A percentile compares a stretch with the other conserved stretches of the same genome.
Conservation (phyloP, 2,888 invertebrate genomes). For the Stenodema calcarata region DNA sequence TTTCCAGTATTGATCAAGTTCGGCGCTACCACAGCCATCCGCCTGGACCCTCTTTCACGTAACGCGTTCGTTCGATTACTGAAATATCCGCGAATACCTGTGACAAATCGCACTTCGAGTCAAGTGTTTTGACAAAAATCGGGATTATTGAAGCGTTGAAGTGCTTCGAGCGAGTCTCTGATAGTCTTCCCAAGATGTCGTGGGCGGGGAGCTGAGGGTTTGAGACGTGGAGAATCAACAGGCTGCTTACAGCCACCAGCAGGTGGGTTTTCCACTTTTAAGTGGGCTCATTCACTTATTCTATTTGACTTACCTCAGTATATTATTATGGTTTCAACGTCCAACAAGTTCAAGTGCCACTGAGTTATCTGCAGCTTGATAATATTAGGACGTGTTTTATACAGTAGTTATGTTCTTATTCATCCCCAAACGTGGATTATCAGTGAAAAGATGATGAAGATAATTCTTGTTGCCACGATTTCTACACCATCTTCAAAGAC, state of each 20-base stretch:
- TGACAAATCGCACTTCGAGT: not conserved
- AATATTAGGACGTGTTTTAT: no score
- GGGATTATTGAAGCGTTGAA: not conserved
- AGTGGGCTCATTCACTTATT: not conserved
- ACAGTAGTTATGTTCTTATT: no score
- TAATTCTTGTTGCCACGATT: no score
- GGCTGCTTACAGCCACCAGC: slow-evolving; percentile 34
- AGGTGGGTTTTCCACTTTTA: slow-evolving; percentile 9
- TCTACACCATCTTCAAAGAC: no score
- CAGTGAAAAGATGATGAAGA: no score
- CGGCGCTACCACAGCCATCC: not conserved
- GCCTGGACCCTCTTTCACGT: not conserved
- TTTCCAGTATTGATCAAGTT: not conserved
- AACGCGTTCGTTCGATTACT: not conserved
- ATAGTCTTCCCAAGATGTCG: not conserved
- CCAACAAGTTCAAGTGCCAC: no score
- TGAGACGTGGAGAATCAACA: slow-evolving; percentile 40
- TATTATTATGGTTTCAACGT: no score
- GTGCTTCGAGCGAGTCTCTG: not conserved
- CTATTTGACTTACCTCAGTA: not conserved
- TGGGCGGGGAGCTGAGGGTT: not conserved
- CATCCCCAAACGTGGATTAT: no score
- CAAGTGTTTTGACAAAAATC: no score
- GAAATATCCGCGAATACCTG: not conserved
- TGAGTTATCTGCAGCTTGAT: no score